phyloP scores from a whole-genome alignment of 2,797 vertebrate species.

The Coccyzus lansbergi region DNA sequence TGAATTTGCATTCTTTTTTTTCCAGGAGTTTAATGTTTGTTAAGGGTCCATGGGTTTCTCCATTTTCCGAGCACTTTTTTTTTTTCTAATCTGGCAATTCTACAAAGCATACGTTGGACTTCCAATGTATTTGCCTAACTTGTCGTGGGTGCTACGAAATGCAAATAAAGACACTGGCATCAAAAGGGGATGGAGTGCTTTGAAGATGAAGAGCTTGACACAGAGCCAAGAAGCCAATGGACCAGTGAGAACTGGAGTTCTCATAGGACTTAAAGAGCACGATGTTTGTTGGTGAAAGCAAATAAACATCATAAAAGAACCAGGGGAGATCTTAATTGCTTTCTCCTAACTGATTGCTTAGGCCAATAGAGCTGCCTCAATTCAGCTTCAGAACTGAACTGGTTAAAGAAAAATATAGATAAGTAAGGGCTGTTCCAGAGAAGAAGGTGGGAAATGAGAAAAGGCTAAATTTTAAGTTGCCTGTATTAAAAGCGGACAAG shows the following conservation, averaged over 20 bases:
- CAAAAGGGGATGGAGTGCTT: conserved; percentile 3
- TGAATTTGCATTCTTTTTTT: not conserved
- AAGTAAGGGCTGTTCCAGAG: not conserved
- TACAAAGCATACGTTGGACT: conserved; percentile 37
- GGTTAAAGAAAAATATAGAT: not conserved
- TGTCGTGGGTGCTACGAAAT: conserved; percentile 2
- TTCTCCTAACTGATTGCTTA: not conserved
- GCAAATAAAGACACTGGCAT: conserved; percentile 12
- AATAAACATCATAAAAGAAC: not conserved
- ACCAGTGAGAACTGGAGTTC: not conserved
- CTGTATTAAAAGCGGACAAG: not conserved
- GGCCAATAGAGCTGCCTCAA: not conserved
- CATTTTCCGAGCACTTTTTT: not conserved
- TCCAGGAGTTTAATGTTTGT: conserved; percentile 23
- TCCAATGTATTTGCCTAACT: not conserved
- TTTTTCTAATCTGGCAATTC: not conserved
- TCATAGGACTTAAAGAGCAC: not conserved
- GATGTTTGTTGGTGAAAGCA: not conserved
- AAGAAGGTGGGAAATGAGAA: not conserved
- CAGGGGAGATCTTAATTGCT: not conserved
- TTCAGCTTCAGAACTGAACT: not conserved
- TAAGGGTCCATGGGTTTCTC: not conserved
- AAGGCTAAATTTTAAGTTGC: not conserved
- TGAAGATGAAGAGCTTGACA: conserved; percentile 31
- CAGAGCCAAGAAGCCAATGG: conserved; percentile 1